phyloP scores from a whole-genome alignment of 2,888 invertebrate species.

The Temnothorax ravouxi region DNA sequence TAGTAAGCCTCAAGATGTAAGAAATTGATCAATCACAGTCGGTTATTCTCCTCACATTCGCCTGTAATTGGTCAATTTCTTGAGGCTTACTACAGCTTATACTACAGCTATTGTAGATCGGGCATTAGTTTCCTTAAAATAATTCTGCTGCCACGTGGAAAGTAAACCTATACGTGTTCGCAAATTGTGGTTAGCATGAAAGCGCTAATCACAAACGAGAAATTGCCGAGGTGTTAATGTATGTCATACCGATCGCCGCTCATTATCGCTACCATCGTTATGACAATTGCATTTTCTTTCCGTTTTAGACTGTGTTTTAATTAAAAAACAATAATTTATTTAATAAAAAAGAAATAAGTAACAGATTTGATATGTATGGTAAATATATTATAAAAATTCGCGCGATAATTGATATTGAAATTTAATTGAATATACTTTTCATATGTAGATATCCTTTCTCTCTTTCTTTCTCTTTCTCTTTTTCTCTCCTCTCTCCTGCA shows the following conservation, averaged over 20 bases:
- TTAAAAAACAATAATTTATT: not conserved
- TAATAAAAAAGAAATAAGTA: not conserved
- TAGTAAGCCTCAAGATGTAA: too few species aligned
- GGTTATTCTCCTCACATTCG: too few species aligned
- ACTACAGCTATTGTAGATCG: too few species aligned
- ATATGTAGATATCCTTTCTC: not conserved
- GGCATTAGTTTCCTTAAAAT: conserved; percentile 28
- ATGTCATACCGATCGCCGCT: conserved; percentile 8
- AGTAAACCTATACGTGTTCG: conserved; percentile 20
- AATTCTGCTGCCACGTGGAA: not conserved
- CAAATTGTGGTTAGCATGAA: conserved; percentile 44
- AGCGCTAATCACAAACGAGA: conserved; percentile 36
- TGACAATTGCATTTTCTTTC: not conserved
- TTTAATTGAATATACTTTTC: conserved; percentile 5
- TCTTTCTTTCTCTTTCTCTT: not conserved
- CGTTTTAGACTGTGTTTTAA: not conserved
- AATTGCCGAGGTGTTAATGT: conserved; percentile 30
- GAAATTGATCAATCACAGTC: too few species aligned
- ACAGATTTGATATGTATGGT: not conserved
- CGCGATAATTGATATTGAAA: not conserved
- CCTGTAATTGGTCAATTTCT: too few species aligned
- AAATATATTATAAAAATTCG: conserved; percentile 1
- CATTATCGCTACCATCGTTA: not conserved
- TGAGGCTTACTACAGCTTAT: too few species aligned
- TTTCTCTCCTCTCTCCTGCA: not conserved